phyloP scores from a whole-genome alignment of 2,797 vertebrate genomes.

The Sternotherus odoratus region DNA sequence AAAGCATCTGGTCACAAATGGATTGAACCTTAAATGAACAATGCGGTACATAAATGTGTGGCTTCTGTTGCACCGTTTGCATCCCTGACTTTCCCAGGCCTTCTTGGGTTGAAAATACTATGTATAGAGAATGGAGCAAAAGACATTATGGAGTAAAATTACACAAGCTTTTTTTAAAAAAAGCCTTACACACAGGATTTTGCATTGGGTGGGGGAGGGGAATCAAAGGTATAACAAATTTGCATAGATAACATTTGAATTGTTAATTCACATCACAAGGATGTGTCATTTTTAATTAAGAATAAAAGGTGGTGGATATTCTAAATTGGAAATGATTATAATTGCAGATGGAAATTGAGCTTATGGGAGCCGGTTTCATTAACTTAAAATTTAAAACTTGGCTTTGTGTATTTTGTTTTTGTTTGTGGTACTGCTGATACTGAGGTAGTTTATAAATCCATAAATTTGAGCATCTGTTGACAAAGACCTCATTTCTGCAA shows the following conservation, averaged over 20 bases:
- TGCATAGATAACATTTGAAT: constrained; percentile 78
- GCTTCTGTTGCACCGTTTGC: constrained; percentile 13
- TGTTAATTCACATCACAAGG: constrained; percentile 80
- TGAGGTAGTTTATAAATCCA: not conserved
- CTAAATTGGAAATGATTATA: constrained; percentile 83
- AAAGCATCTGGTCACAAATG: constrained; percentile 14
- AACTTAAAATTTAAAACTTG: constrained; percentile 74
- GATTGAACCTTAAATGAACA: constrained; percentile 38
- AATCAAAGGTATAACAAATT: constrained; percentile 72
- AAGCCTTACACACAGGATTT: constrained; percentile 57
- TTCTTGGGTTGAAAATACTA: constrained; percentile 33
- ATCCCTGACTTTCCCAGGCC: not conserved
- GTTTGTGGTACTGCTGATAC: constrained; percentile 25
- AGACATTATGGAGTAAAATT: constrained; percentile 12
- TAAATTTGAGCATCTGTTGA: not conserved
- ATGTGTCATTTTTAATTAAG: constrained; percentile 83
- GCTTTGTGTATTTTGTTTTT: not conserved
- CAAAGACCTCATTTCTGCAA: not conserved
- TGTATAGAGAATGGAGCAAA: constrained; percentile 46
- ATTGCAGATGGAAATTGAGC: constrained; percentile 81
- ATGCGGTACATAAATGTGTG: constrained; percentile 51
- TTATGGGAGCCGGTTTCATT: constrained; percentile 77
- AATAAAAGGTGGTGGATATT: constrained; percentile 78
- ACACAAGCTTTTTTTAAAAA: constrained; percentile 64
- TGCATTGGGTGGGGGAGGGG: constrained; percentile 47